Conservation (phyloP, 2,797 vertebrate genomes). For the Phataginus tricuspis region DNA sequence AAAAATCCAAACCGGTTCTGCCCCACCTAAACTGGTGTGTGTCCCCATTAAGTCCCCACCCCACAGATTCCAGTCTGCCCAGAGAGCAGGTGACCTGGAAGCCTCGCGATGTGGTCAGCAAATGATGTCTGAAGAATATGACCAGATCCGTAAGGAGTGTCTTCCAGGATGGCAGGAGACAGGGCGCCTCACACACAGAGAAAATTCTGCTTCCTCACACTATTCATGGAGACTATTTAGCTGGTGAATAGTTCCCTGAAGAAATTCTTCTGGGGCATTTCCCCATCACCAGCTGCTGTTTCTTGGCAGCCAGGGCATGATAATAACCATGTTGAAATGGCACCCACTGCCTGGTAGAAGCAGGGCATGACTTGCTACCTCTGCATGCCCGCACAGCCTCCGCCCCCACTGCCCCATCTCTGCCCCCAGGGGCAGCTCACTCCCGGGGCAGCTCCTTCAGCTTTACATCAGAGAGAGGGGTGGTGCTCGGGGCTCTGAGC, state of each 20-base stretch:
- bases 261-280: slow-evolving; percentile 85
- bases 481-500: not conserved
- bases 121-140: not conserved
- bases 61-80: not conserved
- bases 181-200: not conserved
- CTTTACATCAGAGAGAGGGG: slow-evolving; percentile 47
- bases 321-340: slow-evolving; percentile 86
- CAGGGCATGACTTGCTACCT: slow-evolving; percentile 81
- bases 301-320: slow-evolving; percentile 84
- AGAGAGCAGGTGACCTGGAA: not conserved
- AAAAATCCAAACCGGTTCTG: not conserved
- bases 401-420: slow-evolving; percentile 61
- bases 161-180: not conserved
- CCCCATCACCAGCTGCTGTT: slow-evolving; percentile 85
- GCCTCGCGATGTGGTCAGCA: not conserved
- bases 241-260: slow-evolving; percentile 84
- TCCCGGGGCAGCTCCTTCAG: slow-evolving; percentile 55
- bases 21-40: accelerated
- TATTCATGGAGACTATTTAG: not conserved
- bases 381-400: slow-evolving; percentile 60
- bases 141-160: not conserved
- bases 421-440: slow-evolving; percentile 36
- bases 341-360: slow-evolving; percentile 85
- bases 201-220: slow-evolving; percentile 12
- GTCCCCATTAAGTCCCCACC: not conserved